Evolutionary conservation across 2,888 invertebrate genomes (phyloP).

Genomic region (Cantharis nigra): DNA sequence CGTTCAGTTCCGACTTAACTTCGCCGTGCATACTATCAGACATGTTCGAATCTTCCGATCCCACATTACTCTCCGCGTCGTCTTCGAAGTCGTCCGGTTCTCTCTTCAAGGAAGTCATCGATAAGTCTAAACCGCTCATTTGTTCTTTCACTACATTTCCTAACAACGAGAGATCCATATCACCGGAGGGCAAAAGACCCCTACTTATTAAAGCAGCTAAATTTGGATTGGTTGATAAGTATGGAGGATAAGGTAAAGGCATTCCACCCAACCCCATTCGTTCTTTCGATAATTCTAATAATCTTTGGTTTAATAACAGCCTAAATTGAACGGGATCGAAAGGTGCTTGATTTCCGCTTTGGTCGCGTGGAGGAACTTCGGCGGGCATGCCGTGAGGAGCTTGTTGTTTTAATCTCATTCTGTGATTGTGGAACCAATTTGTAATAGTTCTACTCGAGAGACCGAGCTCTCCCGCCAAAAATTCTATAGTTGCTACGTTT

Average conservation of each 20-base stretch:
- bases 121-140: constrained; percentile 84
- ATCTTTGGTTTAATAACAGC: constrained; percentile 83
- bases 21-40: constrained; percentile 61
- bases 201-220: constrained; percentile 77
- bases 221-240: constrained; percentile 76
- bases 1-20: constrained; percentile 63
- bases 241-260: constrained; percentile 77
- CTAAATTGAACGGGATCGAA: constrained; percentile 94
- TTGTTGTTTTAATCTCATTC: constrained; percentile 95
- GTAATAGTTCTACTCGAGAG: constrained; percentile 95
- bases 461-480: constrained; percentile 87
- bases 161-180: constrained; percentile 60
- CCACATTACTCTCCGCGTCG: constrained; percentile 75
- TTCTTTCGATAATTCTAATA: constrained; percentile 86
- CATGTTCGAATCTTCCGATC: constrained; percentile 67
- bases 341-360: constrained; percentile 67
- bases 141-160: constrained; percentile 75
- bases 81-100: constrained; percentile 81
- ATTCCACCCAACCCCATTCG: constrained; percentile 78
- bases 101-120: constrained; percentile 79
- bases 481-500: constrained; percentile 94
- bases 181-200: constrained; percentile 65
- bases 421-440: constrained; percentile 99
- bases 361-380: constrained; percentile 77
- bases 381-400: constrained; percentile 68